A percentile compares a stretch with the other conserved stretches of the same genome.
These are phyloP conservation scores for Ariolimax columbianus DNA, from an alignment of 2,888 invertebrate genomes.

Conservation along the genomic window DNA sequence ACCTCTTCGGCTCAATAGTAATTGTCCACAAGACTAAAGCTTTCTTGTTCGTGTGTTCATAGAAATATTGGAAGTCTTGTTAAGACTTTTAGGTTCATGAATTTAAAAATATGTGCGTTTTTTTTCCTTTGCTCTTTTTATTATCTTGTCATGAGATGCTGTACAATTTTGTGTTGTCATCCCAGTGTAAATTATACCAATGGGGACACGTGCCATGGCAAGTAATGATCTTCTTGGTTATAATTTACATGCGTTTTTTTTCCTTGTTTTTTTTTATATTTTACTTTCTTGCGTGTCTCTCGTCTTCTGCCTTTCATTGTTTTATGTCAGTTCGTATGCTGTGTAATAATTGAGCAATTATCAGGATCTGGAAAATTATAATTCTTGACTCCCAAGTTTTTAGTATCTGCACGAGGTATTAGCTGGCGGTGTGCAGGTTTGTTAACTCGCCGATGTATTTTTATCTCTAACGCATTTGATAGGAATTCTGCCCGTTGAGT, in stretches of 20 bases:
- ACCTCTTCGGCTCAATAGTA: too few species aligned
- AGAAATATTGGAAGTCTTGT: too few species aligned
- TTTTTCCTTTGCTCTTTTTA: not conserved
- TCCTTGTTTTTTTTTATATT: too few species aligned
- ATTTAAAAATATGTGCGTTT: too few species aligned
- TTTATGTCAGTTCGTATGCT: not conserved
- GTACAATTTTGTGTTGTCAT: not conserved
- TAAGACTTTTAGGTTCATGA: too few species aligned
- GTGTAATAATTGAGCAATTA: slow-evolving; percentile 18
- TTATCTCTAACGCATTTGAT: too few species aligned
- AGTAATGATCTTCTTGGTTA: not conserved
- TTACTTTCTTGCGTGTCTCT: not conserved
- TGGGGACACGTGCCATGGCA: not conserved
- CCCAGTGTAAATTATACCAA: not conserved
- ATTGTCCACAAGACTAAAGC: too few species aligned
- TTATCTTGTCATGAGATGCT: not conserved
- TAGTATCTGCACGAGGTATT: not conserved
- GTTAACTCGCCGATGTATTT: not conserved
- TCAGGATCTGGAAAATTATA: not conserved
- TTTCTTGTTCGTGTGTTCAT: too few species aligned
- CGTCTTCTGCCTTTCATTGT: not conserved
- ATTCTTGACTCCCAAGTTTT: not conserved
- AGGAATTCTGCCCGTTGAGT: not conserved
- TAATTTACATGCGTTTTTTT: slow-evolving; percentile 17
- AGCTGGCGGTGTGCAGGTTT: not conserved